Conservation (phyloP, 2,113 vertebrate genomes). For the Syngnathus typhle region DNA sequence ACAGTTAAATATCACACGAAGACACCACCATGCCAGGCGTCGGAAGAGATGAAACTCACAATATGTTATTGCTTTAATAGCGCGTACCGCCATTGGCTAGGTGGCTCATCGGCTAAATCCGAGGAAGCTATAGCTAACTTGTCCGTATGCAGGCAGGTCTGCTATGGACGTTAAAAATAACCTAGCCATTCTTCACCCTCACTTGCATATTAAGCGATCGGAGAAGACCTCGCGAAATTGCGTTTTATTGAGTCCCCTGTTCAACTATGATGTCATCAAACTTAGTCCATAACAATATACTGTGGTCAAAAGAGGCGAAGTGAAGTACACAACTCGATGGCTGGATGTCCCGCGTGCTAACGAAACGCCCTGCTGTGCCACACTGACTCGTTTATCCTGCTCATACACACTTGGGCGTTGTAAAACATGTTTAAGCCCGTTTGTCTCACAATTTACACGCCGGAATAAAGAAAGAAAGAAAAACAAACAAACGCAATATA, state of each 20-base stretch:
- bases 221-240: neutral
- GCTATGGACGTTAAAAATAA: constrained; percentile 5
- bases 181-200: neutral
- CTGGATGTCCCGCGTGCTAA: neutral
- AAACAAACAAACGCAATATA: too few relatives aligned
- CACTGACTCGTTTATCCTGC: neutral
- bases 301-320: neutral
- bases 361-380: neutral
- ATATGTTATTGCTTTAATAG: neutral
- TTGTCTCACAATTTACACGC: too few relatives aligned
- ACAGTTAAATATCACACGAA: constrained; percentile 2
- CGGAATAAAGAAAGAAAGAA: too few relatives aligned
- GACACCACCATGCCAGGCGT: constrained; percentile 4
- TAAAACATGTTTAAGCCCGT: too few relatives aligned
- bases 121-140: constrained; percentile 23
- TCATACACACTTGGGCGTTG: too few relatives aligned
- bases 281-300: neutral
- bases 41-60: neutral
- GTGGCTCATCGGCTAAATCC: constrained; percentile 35
- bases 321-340: neutral
- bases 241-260: neutral
- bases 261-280: neutral
- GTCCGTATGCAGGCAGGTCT: constrained; percentile 4
- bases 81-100: constrained; percentile 30
- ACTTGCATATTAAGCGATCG: neutral